phyloP scores from a whole-genome alignment of 2,797 vertebrate species.

The Enteromius radiatus region DNA sequence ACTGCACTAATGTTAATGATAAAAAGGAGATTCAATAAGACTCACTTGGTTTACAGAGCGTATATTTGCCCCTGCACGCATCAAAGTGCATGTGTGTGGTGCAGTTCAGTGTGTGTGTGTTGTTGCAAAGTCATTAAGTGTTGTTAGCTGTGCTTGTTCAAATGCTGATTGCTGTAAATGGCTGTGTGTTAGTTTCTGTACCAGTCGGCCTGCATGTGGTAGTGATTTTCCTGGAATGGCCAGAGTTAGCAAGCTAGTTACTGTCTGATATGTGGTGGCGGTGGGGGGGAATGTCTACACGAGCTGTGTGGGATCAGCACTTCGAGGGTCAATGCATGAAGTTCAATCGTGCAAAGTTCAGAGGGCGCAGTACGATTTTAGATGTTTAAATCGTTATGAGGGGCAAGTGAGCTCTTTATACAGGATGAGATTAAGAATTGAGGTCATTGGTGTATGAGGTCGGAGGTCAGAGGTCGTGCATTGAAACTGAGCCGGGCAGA shows the following conservation, averaged over 20 bases:
- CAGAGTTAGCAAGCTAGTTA: constrained; percentile 69
- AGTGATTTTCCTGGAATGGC: constrained; percentile 93
- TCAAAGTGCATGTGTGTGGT: constrained; percentile 46
- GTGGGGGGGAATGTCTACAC: constrained; percentile 3
- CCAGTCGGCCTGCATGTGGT: constrained; percentile 90
- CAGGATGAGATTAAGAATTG: constrained; percentile 36
- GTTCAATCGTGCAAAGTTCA: constrained; percentile 40
- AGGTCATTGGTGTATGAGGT: constrained; percentile 16
- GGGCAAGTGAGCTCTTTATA: constrained; percentile 27
- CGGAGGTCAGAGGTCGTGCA: constrained; percentile 7
- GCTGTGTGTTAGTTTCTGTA: constrained; percentile 75
- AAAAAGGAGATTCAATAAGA: background rate
- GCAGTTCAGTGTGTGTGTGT: constrained; percentile 50
- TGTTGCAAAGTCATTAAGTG: constrained; percentile 83
- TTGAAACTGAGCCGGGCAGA: background rate
- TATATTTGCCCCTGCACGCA: constrained; percentile 6
- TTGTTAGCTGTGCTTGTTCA: constrained; percentile 89
- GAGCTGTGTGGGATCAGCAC: constrained; percentile 61
- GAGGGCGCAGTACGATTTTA: constrained; percentile 25
- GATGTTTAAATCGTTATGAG: constrained; percentile 16
- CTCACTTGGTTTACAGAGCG: background rate
- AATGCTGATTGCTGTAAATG: constrained; percentile 95
- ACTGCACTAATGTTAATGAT: background rate
- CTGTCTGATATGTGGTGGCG: constrained; percentile 72
- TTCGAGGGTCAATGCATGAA: constrained; percentile 36